Evolutionary conservation across 2,797 vertebrate species (phyloP).

Genomic region (Catamblyrhynchus diadema): DNA sequence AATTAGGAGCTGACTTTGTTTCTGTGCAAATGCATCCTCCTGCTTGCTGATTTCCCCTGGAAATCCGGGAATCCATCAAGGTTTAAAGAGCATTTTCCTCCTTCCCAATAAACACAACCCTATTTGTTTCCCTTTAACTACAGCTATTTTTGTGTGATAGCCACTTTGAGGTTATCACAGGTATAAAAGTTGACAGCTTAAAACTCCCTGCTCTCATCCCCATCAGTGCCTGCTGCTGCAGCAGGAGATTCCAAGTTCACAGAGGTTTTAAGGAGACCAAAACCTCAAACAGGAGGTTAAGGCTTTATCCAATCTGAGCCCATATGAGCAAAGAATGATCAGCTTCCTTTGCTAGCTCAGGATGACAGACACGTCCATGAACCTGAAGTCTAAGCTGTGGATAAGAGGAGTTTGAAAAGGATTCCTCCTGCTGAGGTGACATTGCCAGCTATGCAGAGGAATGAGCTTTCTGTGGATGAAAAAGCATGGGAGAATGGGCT

Average conservation of each 20-base stretch:
- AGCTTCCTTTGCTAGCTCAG: not conserved
- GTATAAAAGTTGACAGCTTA: not conserved
- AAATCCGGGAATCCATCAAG: not conserved
- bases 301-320: not conserved
- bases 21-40: not conserved
- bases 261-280: not conserved
- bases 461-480: not conserved
- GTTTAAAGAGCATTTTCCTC: not conserved
- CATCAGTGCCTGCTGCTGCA: not conserved
- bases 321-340: rapidly evolving
- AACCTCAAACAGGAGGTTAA: not conserved
- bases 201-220: not conserved
- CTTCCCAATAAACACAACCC: not conserved
- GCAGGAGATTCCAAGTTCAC: not conserved
- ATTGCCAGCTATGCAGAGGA: not conserved
- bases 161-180: not conserved
- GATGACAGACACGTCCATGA: not conserved
- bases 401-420: not conserved
- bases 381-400: not conserved
- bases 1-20: not conserved
- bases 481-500: not conserved
- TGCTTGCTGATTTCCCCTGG: not conserved
- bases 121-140: not conserved
- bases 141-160: not conserved
- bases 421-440: not conserved